A percentile compares a stretch with the other conserved stretches of the same genome.
Evolutionary conservation across 1,140 invertebrate genomes (phyloP).

Genomic region (Yoshiicerus persimilis): DNA sequence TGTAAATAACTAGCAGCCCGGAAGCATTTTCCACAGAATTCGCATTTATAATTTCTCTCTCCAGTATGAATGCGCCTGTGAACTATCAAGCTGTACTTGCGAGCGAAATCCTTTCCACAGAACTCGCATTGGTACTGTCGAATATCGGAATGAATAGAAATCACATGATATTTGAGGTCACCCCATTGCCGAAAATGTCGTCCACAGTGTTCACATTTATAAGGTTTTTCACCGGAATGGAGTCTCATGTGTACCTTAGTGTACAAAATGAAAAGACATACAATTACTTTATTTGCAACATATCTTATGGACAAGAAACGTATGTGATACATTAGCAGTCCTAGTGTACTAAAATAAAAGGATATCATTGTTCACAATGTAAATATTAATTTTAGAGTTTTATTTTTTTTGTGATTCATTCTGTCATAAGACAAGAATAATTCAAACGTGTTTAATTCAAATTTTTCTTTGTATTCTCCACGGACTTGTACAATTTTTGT

Average conservation of each 20-base stretch:
- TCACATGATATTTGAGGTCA: conserved; percentile 85
- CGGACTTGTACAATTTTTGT: too few species aligned
- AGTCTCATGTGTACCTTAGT: conserved; percentile 69
- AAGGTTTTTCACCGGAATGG: conserved; percentile 77
- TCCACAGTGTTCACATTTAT: conserved; percentile 75
- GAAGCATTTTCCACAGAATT: conserved; percentile 80
- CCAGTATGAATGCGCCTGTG: conserved; percentile 87
- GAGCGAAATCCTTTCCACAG: conserved; percentile 86
- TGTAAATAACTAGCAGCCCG: conserved; percentile 80
- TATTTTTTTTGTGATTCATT: too few species aligned
- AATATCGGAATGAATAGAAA: conserved; percentile 77
- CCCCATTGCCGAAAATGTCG: conserved; percentile 81
- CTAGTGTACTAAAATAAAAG: too few species aligned
- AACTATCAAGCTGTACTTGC: conserved; percentile 89
- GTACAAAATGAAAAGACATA: not conserved
- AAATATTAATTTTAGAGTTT: too few species aligned
- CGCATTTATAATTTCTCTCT: conserved; percentile 84
- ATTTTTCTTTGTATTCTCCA: too few species aligned
- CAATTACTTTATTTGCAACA: too few species aligned
- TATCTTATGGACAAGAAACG: too few species aligned
- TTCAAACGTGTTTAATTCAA: too few species aligned
- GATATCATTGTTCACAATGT: too few species aligned
- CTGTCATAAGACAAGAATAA: too few species aligned
- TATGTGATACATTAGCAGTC: too few species aligned
- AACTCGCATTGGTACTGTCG: conserved; percentile 87